Evolutionary conservation across 1,140 invertebrate genomes (phyloP).

Genomic region (Lethrus apterus): DNA sequence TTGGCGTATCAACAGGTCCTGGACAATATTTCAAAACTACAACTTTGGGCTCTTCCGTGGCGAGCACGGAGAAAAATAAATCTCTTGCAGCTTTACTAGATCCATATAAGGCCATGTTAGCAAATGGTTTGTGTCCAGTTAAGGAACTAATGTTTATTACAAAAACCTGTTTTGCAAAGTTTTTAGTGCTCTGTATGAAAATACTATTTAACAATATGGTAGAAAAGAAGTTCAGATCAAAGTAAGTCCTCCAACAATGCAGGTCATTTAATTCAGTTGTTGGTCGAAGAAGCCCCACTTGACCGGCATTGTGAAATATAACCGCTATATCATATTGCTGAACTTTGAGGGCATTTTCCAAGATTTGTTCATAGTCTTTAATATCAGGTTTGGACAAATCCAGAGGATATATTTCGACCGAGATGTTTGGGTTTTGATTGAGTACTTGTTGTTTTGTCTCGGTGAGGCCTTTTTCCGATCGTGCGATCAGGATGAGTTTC

Average conservation of each 20-base stretch:
- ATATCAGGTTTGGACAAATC: constrained; percentile 51
- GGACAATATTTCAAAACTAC: constrained; percentile 87
- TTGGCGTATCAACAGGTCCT: constrained; percentile 86
- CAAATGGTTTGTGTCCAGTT: constrained; percentile 66
- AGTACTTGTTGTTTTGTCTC: constrained; percentile 52
- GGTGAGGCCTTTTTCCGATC: constrained; percentile 56
- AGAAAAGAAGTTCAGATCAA: constrained; percentile 72
- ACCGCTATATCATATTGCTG: constrained; percentile 55
- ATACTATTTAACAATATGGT: constrained; percentile 68
- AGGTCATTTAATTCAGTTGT: constrained; percentile 54
- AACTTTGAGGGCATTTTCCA: constrained; percentile 41
- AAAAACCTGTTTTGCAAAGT: constrained; percentile 43
- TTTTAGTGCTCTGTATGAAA: constrained; percentile 54
- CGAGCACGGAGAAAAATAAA: constrained; percentile 79
- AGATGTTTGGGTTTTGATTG: constrained; percentile 44
- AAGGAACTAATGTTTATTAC: constrained; percentile 82
- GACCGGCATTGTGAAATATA: constrained; percentile 87
- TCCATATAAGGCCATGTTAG: constrained; percentile 73
- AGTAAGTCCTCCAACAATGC: constrained; percentile 58
- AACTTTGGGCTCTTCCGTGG: constrained; percentile 68
- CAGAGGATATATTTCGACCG: constrained; percentile 46
- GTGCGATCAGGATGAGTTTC: constrained; percentile 66
- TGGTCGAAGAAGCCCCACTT: constrained; percentile 66
- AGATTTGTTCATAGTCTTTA: constrained; percentile 43
- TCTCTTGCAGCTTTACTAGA: constrained; percentile 85